Evolutionary conservation across 2,888 invertebrate species (phyloP), one percentile per base, ranked within the genome.

Genomic region (Oscheius sp.): DNA sequence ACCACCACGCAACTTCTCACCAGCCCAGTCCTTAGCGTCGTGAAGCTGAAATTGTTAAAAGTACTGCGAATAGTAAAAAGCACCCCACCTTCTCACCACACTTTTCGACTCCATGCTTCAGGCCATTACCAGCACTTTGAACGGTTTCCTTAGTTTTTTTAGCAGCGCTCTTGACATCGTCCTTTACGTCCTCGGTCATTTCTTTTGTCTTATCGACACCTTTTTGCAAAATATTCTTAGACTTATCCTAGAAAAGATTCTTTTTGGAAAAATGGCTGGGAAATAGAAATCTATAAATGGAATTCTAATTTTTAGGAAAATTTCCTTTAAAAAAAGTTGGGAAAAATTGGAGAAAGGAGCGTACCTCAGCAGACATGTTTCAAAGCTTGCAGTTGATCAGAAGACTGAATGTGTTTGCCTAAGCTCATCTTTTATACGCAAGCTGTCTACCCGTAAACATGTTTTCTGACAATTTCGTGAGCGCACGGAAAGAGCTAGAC

Each of bases 1-100:
- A 1, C 29, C 52, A 29, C 52, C 52, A n/a, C 29, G 52, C 52
- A 52, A 25, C 52, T 52, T 52, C 6, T 52, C 52, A 27, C 27
- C 25, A 15, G 52, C 31, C 29, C n/a, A 52, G 8, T 52, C 52
- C 52, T 52, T 52, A 12, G 52, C 52, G n/a, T 52, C 52, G 12
- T 52, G 23, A n/a, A 25, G n/a, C 52, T 52, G 27, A 10, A 52
- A 52, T n/a, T 3, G 5, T 4, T n/a, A 3, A 42, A 42, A n/a
- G n/a, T n/a, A n/a, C n/a, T n/a, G n/a, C n/a, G n/a, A n/a, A n/a
- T n/a, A n/a, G n/a, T n/a, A n/a, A n/a, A n/a, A n/a, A n/a, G n/a
- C n/a, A n/a, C 42, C 42, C 42, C 17, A 42, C 42, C 42, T 42
- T 42, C 42, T 42, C 42, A 4, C 42, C 42, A 42, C 42, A 42